Conservation (phyloP, 2,113 vertebrate genomes). For the Cyprinodon variegatus region DNA sequence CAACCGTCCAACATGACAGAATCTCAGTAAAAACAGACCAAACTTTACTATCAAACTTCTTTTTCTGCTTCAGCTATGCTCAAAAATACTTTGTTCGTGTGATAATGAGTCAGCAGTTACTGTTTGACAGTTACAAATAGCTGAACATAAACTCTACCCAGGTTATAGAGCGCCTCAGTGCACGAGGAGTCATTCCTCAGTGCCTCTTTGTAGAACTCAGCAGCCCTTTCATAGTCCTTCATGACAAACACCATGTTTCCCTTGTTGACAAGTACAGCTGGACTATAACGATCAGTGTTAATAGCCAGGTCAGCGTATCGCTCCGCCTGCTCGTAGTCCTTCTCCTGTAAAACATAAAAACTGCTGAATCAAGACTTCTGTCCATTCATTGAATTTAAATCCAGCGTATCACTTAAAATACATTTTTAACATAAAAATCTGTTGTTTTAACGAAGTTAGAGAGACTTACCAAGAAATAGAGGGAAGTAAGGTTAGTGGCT, state of each 20-base stretch:
- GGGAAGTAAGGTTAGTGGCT: conserved; percentile 94
- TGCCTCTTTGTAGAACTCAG: conserved; percentile 95
- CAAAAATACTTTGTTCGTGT: background rate
- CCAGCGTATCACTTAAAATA: background rate
- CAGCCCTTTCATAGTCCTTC: conserved; percentile 91
- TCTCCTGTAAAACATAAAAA: conserved; percentile 80
- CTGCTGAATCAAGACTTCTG: background rate
- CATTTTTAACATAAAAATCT: background rate
- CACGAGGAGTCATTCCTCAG: conserved; percentile 96
- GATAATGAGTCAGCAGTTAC: background rate
- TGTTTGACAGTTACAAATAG: background rate
- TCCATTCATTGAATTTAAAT: background rate
- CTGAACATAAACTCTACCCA: conserved; percentile 80
- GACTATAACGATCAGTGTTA: conserved; percentile 93
- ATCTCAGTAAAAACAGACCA: background rate
- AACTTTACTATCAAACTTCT: background rate
- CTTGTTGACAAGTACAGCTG: conserved; percentile 94
- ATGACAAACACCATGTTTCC: conserved; percentile 91
- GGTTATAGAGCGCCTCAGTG: conserved; percentile 95
- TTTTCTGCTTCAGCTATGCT: background rate
- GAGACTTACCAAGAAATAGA: conserved; percentile 89
- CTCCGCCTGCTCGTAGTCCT: conserved; percentile 90
- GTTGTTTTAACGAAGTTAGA: background rate
- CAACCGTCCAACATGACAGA: background rate
- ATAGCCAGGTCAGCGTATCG: conserved; percentile 94